Evolutionary conservation across 2,888 invertebrate genomes (phyloP).

Genomic region (Athetis lepigone): DNA sequence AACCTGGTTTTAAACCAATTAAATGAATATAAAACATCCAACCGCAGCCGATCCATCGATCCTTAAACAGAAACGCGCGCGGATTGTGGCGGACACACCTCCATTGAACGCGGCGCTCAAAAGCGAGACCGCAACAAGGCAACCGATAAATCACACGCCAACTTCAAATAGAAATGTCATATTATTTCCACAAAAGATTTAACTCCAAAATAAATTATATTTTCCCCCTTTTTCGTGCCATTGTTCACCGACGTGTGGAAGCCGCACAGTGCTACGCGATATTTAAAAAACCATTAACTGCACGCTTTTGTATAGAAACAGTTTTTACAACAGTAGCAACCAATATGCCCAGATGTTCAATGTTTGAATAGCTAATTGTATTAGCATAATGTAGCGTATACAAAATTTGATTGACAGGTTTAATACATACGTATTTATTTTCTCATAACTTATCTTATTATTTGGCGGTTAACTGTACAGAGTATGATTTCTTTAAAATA

Average conservation of each 20-base stretch:
- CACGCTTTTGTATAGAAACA: slow-evolving; percentile 84
- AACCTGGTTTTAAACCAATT: slow-evolving; percentile 26
- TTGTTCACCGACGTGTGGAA: slow-evolving; percentile 89
- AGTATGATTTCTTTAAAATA: too few relatives aligned
- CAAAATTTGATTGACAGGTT: slow-evolving; percentile 36
- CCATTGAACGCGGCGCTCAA: slow-evolving; percentile 73
- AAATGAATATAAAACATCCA: slow-evolving; percentile 33
- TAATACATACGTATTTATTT: slow-evolving; percentile 39
- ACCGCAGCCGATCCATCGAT: slow-evolving; percentile 67
- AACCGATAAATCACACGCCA: slow-evolving; percentile 89
- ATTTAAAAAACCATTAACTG: slow-evolving; percentile 90
- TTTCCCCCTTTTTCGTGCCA: slow-evolving; percentile 86
- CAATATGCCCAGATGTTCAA: slow-evolving; percentile 62
- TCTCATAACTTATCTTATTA: slow-evolving; percentile 15
- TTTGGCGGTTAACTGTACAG: neutral
- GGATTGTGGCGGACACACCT: slow-evolving; percentile 78
- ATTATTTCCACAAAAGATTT: slow-evolving; percentile 91
- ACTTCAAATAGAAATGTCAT: slow-evolving; percentile 91
- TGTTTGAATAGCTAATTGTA: slow-evolving; percentile 63
- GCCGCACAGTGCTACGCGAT: slow-evolving; percentile 83
- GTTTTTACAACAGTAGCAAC: slow-evolving; percentile 59
- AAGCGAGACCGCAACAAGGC: slow-evolving; percentile 80
- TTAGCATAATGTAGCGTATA: slow-evolving; percentile 33
- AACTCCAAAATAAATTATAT: slow-evolving; percentile 91
- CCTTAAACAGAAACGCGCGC: slow-evolving; percentile 70